Evolutionary conservation across 2,797 vertebrate species (phyloP), one percentile per base, ranked within the genome.

Genomic region (Phoxinus dragarum): DNA sequence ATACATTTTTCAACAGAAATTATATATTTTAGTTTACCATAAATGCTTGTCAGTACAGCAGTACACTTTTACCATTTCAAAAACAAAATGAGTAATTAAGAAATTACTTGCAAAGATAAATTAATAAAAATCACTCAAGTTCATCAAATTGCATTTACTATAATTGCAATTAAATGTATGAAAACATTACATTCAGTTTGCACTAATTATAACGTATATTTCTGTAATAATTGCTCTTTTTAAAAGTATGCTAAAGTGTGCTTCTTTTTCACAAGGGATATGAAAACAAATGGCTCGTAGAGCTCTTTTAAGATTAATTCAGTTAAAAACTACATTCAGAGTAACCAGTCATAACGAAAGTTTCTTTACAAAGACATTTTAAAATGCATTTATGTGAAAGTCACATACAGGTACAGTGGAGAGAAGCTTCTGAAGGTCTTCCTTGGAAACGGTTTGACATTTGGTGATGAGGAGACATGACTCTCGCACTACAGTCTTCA

Each of bases 401-500:
- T 74, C 77, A 96, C 98, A 94, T 97, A 99, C 98, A 95, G 98
- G 98, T 93, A 99, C 98, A 84, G 98, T 99, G 93, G 98, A 98
- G 90, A 99, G 97, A 91, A 99, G 97, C 95, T 96, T 99, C 94
- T 99, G 98, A 94, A 99, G 99, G 92, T 99, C 98, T 89, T 99
- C 97, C 94, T 97, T 96, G 93, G 97, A 96, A 69, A 98, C 97
- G 86, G 97, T 99, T 95, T 99, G 98, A 96, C 98, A 99, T 97
- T 99, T 99, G 91, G 98, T 99, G 95, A 99, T 97, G 93, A 99
- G 95, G 91, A 99, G 96, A 94, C 98, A 99, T 89, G 98, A 99
- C 93, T 99, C 98, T 80, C 97, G 96, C 86, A 99, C 98, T 87
- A 99, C 98, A 85, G 98, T 99, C 96, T 99, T 99, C 92, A 99